Percentiles rank a stretch among this genome's conserved stretches.
Evolutionary conservation across 2,113 vertebrate species (phyloP).

Genomic region (Carollia perspicillata): DNA sequence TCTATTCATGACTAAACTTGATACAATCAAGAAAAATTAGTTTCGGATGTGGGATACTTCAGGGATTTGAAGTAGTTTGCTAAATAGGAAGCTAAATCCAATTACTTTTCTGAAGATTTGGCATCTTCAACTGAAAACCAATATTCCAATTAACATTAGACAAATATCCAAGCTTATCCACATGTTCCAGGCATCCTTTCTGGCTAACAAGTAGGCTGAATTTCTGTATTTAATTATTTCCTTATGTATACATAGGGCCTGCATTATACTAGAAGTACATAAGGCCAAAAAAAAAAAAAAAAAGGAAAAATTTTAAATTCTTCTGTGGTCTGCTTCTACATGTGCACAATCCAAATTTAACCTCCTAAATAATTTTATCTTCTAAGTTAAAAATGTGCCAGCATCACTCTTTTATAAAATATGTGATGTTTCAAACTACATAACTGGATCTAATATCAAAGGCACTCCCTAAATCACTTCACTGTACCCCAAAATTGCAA

Average conservation of each 20-base stretch:
- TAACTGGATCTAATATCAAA: slow-evolving; percentile 22
- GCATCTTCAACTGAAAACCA: slow-evolving; percentile 62
- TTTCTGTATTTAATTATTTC: slow-evolving; percentile 74
- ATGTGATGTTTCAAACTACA: neutral
- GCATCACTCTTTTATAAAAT: neutral
- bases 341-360: slow-evolving; percentile 21
- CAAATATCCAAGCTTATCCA: slow-evolving; percentile 53
- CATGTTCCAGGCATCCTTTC: slow-evolving; percentile 69
- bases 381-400: slow-evolving; percentile 31
- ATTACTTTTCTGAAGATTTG: slow-evolving; percentile 67
- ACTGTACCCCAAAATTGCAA: slow-evolving; percentile 11
- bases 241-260: slow-evolving; percentile 49
- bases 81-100: slow-evolving; percentile 64
- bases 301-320: neutral
- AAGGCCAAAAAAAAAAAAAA: neutral
- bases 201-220: slow-evolving; percentile 36
- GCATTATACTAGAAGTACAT: slow-evolving; percentile 42
- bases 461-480: neutral
- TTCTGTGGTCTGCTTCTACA: neutral
- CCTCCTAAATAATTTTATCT: slow-evolving; percentile 30
- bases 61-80: slow-evolving; percentile 38
- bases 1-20: slow-evolving; percentile 53
- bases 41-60: slow-evolving; percentile 60
- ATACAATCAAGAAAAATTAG: slow-evolving; percentile 64
- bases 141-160: slow-evolving; percentile 69